phyloP scores from a whole-genome alignment of 1,140 invertebrate genomes.

The Megathymus violae region DNA sequence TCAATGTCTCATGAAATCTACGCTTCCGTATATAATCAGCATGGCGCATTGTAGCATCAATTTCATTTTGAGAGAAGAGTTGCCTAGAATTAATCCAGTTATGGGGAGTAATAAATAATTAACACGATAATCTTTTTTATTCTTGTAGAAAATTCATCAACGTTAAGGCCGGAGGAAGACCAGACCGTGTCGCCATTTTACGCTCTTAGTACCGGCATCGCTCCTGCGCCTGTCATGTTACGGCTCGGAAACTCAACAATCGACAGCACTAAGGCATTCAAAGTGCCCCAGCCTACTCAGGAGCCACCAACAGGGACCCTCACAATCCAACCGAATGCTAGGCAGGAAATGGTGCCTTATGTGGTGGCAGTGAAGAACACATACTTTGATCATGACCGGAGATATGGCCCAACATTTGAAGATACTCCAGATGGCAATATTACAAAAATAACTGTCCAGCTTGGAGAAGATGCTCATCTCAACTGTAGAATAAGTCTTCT shows the following conservation, averaged over 20 bases:
- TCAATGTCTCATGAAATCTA: too few relatives aligned
- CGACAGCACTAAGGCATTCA: conserved; percentile 78
- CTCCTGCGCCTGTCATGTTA: conserved; percentile 71
- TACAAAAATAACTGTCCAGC: conserved; percentile 91
- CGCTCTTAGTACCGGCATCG: conserved; percentile 65
- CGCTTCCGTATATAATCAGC: too few relatives aligned
- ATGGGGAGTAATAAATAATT: neutral
- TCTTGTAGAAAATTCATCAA: conserved; percentile 57
- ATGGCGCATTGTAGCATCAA: too few relatives aligned
- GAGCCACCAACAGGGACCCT: conserved; percentile 41
- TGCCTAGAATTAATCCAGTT: too few relatives aligned
- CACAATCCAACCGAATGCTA: conserved; percentile 36
- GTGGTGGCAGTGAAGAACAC: conserved; percentile 71
- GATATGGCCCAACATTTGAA: conserved; percentile 89
- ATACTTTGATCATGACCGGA: conserved; percentile 85
- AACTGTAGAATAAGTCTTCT: conserved; percentile 93
- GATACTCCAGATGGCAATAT: conserved; percentile 85
- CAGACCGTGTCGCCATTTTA: conserved; percentile 71
- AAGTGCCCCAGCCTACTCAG: conserved; percentile 69
- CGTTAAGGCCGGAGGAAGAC: conserved; percentile 56
- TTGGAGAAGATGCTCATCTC: conserved; percentile 90
- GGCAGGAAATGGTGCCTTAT: conserved; percentile 64
- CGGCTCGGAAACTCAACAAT: conserved; percentile 79
- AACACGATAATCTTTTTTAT: neutral
- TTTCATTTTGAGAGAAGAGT: too few relatives aligned